phyloP scores from a whole-genome alignment of 2,113 vertebrate species.

The Pseudorectes ferrugineus region DNA sequence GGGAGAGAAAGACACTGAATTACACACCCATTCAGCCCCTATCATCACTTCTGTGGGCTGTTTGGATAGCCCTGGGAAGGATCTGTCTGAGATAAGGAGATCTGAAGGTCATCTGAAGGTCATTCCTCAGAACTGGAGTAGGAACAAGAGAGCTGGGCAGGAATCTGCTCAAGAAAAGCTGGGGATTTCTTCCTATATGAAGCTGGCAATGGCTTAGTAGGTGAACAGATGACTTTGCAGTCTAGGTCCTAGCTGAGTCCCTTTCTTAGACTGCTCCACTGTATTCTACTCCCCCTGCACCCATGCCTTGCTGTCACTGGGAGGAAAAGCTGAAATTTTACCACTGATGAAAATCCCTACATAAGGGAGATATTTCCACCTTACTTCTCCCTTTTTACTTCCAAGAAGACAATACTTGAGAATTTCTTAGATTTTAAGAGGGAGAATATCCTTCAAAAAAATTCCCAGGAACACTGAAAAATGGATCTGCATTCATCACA shows the following conservation, averaged over 20 bases:
- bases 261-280: neutral
- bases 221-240: neutral
- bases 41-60: neutral
- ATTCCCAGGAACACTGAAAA: neutral
- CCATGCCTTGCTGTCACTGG: neutral
- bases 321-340: neutral
- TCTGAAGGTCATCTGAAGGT: neutral
- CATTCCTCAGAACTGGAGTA: neutral
- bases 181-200: neutral
- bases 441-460: neutral
- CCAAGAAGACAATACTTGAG: neutral
- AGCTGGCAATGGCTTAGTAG: neutral
- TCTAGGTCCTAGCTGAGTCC: neutral
- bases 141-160: neutral
- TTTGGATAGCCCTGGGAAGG: neutral
- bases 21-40: neutral
- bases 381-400: neutral
- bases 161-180: neutral
- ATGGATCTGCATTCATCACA: neutral
- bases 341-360: neutral
- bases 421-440: neutral
- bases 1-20: neutral
- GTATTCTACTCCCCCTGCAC: neutral
- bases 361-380: neutral
- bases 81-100: neutral